Conservation (phyloP, 2,797 vertebrate species). For the Danio jaintianensis region DNA sequence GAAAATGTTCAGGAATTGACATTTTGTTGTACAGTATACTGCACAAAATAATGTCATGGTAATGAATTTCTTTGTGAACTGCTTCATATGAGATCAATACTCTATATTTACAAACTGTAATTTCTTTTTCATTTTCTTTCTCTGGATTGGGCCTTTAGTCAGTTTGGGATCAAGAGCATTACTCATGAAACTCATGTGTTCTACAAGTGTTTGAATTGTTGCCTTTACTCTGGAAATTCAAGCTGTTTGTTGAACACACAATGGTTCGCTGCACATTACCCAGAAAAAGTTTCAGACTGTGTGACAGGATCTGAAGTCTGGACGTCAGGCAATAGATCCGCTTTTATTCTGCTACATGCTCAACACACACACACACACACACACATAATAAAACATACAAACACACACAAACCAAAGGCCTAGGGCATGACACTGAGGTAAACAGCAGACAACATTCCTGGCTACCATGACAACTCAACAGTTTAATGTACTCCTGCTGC, state of each 20-base stretch:
- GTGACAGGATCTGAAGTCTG: neutral
- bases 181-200: neutral
- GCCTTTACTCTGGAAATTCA: neutral
- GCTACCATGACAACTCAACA: constrained; percentile 48
- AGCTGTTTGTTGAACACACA: constrained; percentile 4
- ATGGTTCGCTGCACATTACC: neutral
- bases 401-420: constrained; percentile 2
- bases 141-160: neutral
- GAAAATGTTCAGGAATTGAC: too few species aligned
- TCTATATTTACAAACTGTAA: neutral
- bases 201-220: neutral
- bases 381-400: neutral
- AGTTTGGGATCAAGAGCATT: neutral
- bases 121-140: neutral
- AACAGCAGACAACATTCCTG: constrained; percentile 58
- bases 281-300: neutral
- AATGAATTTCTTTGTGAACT: neutral
- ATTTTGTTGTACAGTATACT: too few species aligned
- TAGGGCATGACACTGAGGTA: constrained; percentile 42
- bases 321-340: neutral
- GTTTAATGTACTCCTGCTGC: constrained; percentile 43
- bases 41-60: too few species aligned
- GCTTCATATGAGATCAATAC: neutral
- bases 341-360: neutral
- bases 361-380: constrained; percentile 5